Evolutionary conservation across 1,140 invertebrate species (phyloP).

Genomic region (Ganaspis sp.): DNA sequence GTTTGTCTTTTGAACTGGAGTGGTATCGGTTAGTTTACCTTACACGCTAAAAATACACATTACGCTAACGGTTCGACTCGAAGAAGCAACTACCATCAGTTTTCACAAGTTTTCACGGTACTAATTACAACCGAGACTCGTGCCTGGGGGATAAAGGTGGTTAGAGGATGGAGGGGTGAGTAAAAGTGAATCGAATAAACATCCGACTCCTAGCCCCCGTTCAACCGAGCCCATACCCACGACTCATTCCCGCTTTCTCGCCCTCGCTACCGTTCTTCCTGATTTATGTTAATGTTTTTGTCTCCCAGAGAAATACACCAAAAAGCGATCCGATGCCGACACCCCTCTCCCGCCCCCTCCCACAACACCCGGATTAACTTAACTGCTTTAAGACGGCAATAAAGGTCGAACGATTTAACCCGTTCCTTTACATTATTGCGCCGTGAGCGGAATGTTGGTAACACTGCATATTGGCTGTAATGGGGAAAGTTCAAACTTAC

Average conservation of each 20-base stretch:
- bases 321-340: slow-evolving; percentile 71
- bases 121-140: slow-evolving; percentile 64
- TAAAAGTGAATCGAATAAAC: slow-evolving; percentile 72
- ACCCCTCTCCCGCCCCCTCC: slow-evolving; percentile 46
- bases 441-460: slow-evolving; percentile 55
- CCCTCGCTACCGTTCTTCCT: slow-evolving; percentile 59
- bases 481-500: slow-evolving; percentile 70
- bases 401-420: slow-evolving; percentile 74
- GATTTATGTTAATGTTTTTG: slow-evolving; percentile 77
- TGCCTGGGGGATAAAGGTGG: slow-evolving; percentile 37
- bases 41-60: slow-evolving; percentile 38
- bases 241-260: slow-evolving; percentile 58
- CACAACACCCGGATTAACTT: slow-evolving; percentile 70
- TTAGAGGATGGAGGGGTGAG: slow-evolving; percentile 23
- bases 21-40: slow-evolving; percentile 21
- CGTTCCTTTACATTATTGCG: slow-evolving; percentile 65
- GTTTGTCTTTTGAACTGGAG: not conserved
- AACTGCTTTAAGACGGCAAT: slow-evolving; percentile 75
- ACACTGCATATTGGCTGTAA: slow-evolving; percentile 71
- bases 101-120: slow-evolving; percentile 57
- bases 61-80: slow-evolving; percentile 21
- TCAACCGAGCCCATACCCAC: slow-evolving; percentile 48
- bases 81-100: slow-evolving; percentile 5
- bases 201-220: slow-evolving; percentile 53
- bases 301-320: slow-evolving; percentile 73